Percentiles rank a stretch among this genome's conserved stretches.
Evolutionary conservation across 2,113 vertebrate genomes (phyloP).

Genomic region (Pedionomus torquatus): DNA sequence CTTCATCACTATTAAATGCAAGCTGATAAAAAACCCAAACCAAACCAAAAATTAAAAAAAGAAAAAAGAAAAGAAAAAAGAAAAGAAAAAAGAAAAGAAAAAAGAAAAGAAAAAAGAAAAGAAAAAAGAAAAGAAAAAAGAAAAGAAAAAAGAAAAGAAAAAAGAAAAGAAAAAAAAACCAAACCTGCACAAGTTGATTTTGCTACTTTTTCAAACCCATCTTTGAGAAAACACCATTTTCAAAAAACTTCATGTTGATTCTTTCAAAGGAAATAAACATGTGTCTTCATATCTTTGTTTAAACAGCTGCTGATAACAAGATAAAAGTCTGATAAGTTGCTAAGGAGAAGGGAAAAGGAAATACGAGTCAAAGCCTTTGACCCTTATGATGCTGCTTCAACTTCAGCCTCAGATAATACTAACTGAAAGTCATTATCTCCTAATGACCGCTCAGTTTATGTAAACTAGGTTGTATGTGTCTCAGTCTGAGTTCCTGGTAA

Average conservation of each 20-base stretch:
- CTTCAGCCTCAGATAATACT: background rate
- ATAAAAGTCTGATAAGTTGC: conserved; percentile 1
- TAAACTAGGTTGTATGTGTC: conserved; percentile 20
- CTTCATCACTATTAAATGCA: background rate
- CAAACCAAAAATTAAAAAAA: too few relatives aligned
- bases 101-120: too few relatives aligned
- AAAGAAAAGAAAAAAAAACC: background rate
- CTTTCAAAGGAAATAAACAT: background rate
- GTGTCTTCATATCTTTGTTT: conserved; percentile 23
- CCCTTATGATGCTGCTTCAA: conserved; percentile 25
- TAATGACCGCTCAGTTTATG: background rate
- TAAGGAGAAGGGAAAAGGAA: conserved; percentile 23
- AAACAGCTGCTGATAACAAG: conserved; percentile 47
- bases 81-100: too few relatives aligned
- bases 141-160: too few relatives aligned
- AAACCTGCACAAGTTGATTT: background rate
- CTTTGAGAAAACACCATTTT: background rate
- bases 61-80: too few relatives aligned
- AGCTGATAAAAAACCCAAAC: background rate
- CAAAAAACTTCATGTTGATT: background rate
- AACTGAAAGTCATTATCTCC: conserved; percentile 45
- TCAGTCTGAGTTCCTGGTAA: background rate
- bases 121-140: too few relatives aligned
- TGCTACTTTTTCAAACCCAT: background rate
- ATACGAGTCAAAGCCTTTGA: conserved; percentile 15